Conservation (phyloP, 2,797 vertebrate species). For the Mormyrops attenuatus region DNA sequence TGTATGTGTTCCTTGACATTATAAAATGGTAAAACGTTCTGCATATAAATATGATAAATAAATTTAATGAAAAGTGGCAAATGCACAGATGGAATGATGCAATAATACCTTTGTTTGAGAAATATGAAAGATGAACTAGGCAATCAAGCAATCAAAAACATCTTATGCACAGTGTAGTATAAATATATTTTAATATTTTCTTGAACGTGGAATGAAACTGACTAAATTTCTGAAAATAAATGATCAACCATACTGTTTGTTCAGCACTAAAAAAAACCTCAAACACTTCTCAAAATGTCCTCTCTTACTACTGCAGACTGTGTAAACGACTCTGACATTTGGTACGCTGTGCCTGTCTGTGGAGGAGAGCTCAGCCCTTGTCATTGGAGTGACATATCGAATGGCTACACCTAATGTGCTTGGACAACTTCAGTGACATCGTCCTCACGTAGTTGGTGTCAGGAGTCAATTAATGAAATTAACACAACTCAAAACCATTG, state of each 20-base stretch:
- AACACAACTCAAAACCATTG: slow-evolving; percentile 6
- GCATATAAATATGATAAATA: neutral
- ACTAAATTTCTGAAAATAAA: neutral
- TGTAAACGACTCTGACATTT: neutral
- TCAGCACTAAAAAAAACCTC: neutral
- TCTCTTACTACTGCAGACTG: neutral
- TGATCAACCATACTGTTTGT: neutral
- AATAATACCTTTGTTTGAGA: neutral
- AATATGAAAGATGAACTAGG: neutral
- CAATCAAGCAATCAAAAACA: neutral
- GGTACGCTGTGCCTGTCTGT: neutral
- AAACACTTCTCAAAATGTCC: neutral
- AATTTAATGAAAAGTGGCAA: neutral
- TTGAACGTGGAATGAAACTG: neutral
- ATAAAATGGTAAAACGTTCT: neutral
- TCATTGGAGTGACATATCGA: neutral
- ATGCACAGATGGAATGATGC: neutral
- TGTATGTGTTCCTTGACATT: neutral
- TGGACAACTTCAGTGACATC: neutral
- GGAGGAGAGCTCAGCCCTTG: slow-evolving; percentile 8
- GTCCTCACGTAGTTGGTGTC: neutral
- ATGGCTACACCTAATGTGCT: neutral
- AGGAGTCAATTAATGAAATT: neutral
- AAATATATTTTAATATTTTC: slow-evolving; percentile 7
- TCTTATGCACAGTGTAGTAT: neutral